Base-by-base conservation (phyloP, 2,113 vertebrate species). In the Onychostoma macrolepis region DNA sequence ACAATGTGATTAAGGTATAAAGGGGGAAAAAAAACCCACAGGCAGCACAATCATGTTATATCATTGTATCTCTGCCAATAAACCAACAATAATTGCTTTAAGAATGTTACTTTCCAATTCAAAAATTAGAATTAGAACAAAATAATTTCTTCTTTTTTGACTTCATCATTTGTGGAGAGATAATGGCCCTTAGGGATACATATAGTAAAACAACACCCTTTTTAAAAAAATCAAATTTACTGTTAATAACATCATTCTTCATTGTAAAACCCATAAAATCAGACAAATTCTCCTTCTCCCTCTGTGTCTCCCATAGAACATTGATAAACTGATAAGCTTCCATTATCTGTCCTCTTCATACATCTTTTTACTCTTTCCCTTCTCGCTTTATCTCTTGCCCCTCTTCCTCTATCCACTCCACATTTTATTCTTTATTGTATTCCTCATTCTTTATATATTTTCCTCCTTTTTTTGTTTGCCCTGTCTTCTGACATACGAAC, bases 321-420 rank as follows among this genome's bases (percentile, higher is more conserved):
- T 38, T 38, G 72, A 45, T 75, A 45, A 75, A 75, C 12, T 75
- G 38, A 75, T 75, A 75, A 43, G 24, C 72, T 75, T 26, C 6
- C 38, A 75, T 75, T 45, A 15, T 45, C 41, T 75, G 41, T 75
- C 24, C 36, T 15, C 11, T 75, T 75, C 24, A 15, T 72, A 72
- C 9, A 74, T 45, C 6, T 75, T 75, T 41, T 76, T 45, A 41
- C 38, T 45, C 24, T 75, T 75, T 43, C 38, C 24, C 11, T 74
- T 43, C 38, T 43, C 21, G 13, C 8, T 38, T 72, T 4, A 24
- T 72, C 33, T 75, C 11, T 75, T 43, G 24, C 12, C 38, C 6
- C 24, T 76, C 41, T 76, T 45, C 12, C n/a, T 15, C 11, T 43
- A n/a, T 75, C 72, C n/a, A 61, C 56, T n/a, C 56, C 56, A 61